Base-by-base conservation (phyloP, 2,113 vertebrate genomes). In the Pseudorhombus dupliciocellatus region DNA sequence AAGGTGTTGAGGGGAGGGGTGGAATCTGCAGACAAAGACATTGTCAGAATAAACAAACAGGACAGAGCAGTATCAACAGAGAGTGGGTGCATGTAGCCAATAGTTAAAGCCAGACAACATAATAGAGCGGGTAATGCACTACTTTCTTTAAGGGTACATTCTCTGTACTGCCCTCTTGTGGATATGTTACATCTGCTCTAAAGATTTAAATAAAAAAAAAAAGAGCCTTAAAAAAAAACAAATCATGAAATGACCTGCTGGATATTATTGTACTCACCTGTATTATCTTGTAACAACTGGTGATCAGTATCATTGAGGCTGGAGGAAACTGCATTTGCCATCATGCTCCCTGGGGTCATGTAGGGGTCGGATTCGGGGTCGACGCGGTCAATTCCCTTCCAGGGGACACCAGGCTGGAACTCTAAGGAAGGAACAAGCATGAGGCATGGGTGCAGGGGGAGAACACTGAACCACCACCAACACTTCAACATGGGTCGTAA, bases 1-100 rank as follows among this genome's bases (percentile, higher is more conserved):
- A 98, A 98, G 98, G 98, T 99, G 97, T 98, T 98, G 94, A 99
- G 96, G 95, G 98, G 96, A 95, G 98, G 96, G 94, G 95, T 99
- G 94, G 97, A 96, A 95, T 97, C 97, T 99, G 82, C 16, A 54
- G 73, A 84, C 2, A 64, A 53, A 15, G 25, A 34, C 34, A 28
- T 0, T 5, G 0, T n/a, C 46, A 50, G 46, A 50, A n/a, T 16
- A 31, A 31, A 8, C 30, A 7, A 31, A 31, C 30, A 31, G 9
- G 9, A 31, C 30, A 8, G 30, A 34, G 31, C 31, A 34, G 31
- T 34, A 34, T 34, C 31, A 34, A 11, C 8, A 34, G 8, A 34
- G 31, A 9, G 7, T 11, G 9, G 31, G 31, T 9, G 31, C 31
- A 34, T 9, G 7, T 34, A 8, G 8, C 31, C 31, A 11, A 34